Evolutionary conservation across 2,888 invertebrate genomes (phyloP).

Genomic region (Limnephilus lunatus): DNA sequence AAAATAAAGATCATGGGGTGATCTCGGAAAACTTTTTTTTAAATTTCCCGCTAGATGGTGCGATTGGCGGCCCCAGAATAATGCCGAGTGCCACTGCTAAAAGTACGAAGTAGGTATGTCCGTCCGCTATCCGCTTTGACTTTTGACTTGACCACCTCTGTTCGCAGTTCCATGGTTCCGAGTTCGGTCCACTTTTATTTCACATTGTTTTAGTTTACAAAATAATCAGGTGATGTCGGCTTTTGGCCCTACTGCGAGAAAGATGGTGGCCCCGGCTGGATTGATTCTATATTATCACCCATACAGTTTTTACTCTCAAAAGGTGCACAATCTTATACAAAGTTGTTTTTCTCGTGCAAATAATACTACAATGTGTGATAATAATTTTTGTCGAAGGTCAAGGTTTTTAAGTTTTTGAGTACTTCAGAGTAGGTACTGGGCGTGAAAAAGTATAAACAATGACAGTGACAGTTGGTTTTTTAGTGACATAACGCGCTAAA

Average conservation of each 20-base stretch:
- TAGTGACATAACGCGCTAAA: background rate
- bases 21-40: background rate
- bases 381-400: background rate
- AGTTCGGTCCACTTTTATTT: conserved; percentile 37
- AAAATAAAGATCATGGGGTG: too few relatives aligned
- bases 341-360: background rate
- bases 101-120: background rate
- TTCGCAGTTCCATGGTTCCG: conserved; percentile 19
- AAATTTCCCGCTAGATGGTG: conserved; percentile 9
- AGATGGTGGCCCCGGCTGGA: conserved; percentile 69
- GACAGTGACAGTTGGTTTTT: background rate
- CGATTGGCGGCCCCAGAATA: background rate
- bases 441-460: background rate
- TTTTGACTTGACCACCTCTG: conserved; percentile 17
- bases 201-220: conserved; percentile 44
- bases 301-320: conserved; percentile 86
- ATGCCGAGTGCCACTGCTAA: background rate
- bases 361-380: background rate
- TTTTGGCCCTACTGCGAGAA: conserved; percentile 61
- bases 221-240: conserved; percentile 57
- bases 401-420: background rate
- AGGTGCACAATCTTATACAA: conserved; percentile 74
- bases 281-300: conserved; percentile 82
- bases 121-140: background rate
- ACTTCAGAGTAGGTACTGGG: background rate